Evolutionary conservation across 2,888 invertebrate genomes (phyloP).

Genomic region (Ommatoiulus sabulosus): DNA sequence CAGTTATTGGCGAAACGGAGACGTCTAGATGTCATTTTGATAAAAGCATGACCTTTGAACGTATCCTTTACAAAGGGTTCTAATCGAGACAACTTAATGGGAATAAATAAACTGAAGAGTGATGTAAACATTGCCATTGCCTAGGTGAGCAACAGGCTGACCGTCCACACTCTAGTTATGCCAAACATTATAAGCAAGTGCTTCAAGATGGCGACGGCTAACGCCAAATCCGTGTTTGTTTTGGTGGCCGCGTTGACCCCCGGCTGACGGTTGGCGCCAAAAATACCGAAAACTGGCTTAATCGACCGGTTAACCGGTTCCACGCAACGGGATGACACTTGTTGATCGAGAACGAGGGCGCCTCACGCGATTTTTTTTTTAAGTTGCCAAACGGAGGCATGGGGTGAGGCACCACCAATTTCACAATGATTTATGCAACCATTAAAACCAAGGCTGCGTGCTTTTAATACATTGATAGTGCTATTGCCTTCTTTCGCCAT

Average conservation of each 20-base stretch:
- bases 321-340: conserved; percentile 20
- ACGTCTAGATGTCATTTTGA: neutral
- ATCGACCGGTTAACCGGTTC: conserved; percentile 20
- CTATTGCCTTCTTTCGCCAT: conserved; percentile 23
- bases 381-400: neutral
- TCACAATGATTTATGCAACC: conserved; percentile 40
- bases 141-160: neutral
- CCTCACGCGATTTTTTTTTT: neutral
- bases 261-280: neutral
- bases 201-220: conserved; percentile 26
- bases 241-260: neutral
- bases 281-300: neutral
- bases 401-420: conserved; percentile 36
- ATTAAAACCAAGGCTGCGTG: conserved; percentile 36
- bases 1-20: neutral
- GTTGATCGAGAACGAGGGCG: neutral
- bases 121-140: neutral
- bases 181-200: neutral
- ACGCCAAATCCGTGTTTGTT: conserved; percentile 22
- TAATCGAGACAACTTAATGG: neutral
- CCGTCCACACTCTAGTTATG: neutral
- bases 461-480: conserved; percentile 42
- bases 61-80: neutral
- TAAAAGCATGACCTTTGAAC: neutral
- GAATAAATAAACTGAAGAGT: neutral